Percentiles rank a stretch among this genome's conserved stretches.
phyloP scores from a whole-genome alignment of 2,797 vertebrate species.

The Odontamblyopus lacepedii region DNA sequence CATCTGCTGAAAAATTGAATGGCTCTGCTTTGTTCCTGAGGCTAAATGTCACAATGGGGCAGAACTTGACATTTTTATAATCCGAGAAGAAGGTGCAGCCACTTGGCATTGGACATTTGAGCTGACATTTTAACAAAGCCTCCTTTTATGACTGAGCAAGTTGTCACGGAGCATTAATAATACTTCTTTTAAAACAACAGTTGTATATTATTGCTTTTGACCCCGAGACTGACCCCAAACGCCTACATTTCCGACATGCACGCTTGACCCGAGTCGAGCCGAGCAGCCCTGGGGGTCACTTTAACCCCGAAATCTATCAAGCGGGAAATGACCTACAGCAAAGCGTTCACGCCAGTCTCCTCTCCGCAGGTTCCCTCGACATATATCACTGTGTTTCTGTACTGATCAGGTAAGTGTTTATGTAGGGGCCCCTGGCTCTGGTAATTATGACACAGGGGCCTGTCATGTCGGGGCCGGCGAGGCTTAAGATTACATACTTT shows the following conservation, averaged over 20 bases:
- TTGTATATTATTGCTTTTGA: constrained; percentile 11
- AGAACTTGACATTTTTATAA: not conserved
- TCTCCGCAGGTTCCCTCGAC: constrained; percentile 1
- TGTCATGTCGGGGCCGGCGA: not conserved
- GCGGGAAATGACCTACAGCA: constrained; percentile 7
- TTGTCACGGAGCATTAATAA: not conserved
- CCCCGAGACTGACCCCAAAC: constrained; percentile 13
- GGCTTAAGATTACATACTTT: not conserved
- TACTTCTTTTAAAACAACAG: not conserved
- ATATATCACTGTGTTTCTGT: constrained; percentile 10
- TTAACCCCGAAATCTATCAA: not conserved
- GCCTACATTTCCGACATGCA: constrained; percentile 11
- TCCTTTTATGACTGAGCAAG: not conserved
- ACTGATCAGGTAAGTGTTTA: constrained; percentile 22
- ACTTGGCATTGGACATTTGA: not conserved
- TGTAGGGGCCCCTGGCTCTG: constrained; percentile 4
- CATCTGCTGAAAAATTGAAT: not conserved
- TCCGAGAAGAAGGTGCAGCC: not conserved
- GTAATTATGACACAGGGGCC: constrained; percentile 22
- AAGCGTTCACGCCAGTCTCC: not conserved
- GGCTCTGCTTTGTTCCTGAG: not conserved
- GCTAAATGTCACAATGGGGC: not conserved
- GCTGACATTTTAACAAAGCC: not conserved
- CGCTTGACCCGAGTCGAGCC: constrained; percentile 15
- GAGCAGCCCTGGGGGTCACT: not conserved